Conservation (phyloP, 2,797 vertebrate species). For the Apodemus agrarius region DNA sequence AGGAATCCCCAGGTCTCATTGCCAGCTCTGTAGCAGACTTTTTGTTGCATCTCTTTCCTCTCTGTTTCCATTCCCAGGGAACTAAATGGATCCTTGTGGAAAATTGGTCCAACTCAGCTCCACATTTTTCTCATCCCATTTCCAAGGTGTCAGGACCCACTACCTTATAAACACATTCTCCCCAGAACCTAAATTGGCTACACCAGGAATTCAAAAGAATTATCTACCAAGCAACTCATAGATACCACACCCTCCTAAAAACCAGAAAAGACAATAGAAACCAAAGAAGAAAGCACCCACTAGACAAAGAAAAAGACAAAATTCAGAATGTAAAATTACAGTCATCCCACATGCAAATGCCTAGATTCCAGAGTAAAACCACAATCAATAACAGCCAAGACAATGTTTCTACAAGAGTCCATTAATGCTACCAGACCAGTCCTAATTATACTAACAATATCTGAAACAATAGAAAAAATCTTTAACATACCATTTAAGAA, state of each 20-base stretch:
- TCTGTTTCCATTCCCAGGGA: background rate
- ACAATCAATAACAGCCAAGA: background rate
- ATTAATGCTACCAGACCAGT: background rate
- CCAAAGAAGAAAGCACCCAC: background rate
- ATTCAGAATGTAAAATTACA: background rate
- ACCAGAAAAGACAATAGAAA: background rate
- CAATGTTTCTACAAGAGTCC: background rate
- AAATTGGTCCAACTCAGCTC: background rate
- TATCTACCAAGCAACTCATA: background rate
- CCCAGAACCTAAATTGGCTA: background rate
- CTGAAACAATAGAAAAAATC: background rate
- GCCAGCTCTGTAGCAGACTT: background rate
- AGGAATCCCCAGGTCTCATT: background rate
- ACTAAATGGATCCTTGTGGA: background rate
- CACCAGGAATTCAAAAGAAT: background rate
- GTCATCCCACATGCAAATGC: background rate
- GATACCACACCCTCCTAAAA: background rate
- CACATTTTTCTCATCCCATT: background rate
- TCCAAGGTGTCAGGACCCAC: background rate
- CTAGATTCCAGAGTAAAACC: background rate
- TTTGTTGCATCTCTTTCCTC: background rate
- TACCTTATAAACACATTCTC: background rate
- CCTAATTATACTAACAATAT: background rate
- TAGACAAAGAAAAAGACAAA: background rate
- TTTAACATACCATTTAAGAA: background rate